phyloP scores from a whole-genome alignment of 2,888 invertebrate species.

The Linnaemya tessellans region DNA sequence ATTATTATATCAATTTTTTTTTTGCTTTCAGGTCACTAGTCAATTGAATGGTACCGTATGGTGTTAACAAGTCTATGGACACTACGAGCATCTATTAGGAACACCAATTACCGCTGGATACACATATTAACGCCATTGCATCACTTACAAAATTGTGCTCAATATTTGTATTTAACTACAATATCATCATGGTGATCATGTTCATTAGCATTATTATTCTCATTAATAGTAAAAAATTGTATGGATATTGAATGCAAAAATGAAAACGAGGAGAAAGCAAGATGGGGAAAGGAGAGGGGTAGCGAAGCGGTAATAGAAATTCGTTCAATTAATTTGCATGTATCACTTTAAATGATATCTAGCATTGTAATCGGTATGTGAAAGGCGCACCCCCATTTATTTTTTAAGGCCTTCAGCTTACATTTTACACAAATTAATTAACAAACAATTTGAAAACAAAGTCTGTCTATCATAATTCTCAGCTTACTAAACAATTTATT shows the following conservation, averaged over 20 bases:
- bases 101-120: constrained; percentile 21
- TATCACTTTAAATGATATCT: constrained; percentile 11
- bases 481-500: constrained; percentile 22
- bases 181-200: constrained; percentile 24
- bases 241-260: not conserved
- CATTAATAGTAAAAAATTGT: not conserved
- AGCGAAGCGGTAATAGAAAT: not conserved
- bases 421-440: constrained; percentile 56
- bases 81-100: not conserved
- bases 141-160: constrained; percentile 8
- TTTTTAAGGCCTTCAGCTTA: constrained; percentile 60
- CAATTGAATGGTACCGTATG: constrained; percentile 38
- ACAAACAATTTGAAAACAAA: constrained; percentile 58
- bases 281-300: not conserved
- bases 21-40: constrained; percentile 20
- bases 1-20: constrained; percentile 16
- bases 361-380: constrained; percentile 42
- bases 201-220: constrained; percentile 14
- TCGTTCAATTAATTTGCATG: constrained; percentile 58
- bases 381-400: constrained; percentile 35
- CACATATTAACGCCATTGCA: constrained; percentile 21
- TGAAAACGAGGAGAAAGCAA: not conserved
- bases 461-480: constrained; percentile 44
- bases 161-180: not conserved
- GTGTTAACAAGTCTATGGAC: constrained; percentile 2